Conservation (phyloP, 1,140 invertebrate genomes). For the Whitmania pigra region DNA sequence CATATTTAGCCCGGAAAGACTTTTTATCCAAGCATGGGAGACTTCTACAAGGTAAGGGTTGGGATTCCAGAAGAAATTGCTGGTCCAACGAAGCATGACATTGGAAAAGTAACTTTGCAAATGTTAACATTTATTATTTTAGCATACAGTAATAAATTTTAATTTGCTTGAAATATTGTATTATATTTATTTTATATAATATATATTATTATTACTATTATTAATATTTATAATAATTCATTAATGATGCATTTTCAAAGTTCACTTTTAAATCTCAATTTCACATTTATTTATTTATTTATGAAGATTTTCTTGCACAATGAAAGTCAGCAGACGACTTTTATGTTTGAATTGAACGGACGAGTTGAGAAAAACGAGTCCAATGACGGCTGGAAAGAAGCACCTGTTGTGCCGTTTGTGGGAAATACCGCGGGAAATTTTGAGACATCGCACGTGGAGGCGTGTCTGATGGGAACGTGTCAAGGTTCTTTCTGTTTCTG, state of each 20-base stretch:
- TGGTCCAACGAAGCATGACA: no score
- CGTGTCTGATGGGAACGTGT: no score
- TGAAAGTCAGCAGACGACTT: not conserved
- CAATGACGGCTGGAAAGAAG: constrained; percentile 2
- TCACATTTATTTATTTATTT: no score
- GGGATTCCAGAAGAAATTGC: not conserved
- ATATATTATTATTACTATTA: not conserved
- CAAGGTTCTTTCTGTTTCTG: no score
- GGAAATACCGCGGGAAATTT: not conserved
- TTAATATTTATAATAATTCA: not conserved
- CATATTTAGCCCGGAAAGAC: not conserved
- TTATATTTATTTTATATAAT: no score
- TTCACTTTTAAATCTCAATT: no score
- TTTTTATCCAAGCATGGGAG: not conserved
- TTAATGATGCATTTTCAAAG: no score
- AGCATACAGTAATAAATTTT: not conserved
- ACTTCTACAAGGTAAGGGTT: not conserved
- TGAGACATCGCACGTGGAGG: no score
- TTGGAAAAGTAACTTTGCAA: no score
- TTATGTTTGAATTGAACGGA: not conserved
- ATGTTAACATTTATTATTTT: no score
- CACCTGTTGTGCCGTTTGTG: not conserved
- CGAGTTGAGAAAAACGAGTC: not conserved
- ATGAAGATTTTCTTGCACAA: not conserved
- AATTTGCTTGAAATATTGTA: no score